Base-by-base conservation (phyloP, 2,797 vertebrate species). In the Leptatherina wallacei region DNA sequence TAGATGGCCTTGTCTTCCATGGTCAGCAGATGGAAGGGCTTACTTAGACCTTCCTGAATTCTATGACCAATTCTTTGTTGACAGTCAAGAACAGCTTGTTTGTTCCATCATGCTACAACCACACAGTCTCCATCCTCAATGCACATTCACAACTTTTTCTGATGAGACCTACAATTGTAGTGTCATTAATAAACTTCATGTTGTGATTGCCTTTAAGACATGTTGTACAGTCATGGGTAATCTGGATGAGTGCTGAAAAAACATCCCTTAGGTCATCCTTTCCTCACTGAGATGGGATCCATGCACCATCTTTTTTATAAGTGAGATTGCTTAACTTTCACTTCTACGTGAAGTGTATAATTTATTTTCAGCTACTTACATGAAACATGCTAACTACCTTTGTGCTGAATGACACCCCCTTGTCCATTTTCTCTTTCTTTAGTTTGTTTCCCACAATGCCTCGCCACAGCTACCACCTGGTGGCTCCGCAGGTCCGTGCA, bases 401-500 rank as follows among this genome's bases (percentile, higher is more conserved):
- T 52, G 11, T 4, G 49, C 38, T 40, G 13, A 40, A 3, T 16
- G 12, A 1, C 5, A 42, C n/a, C 22, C 7, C 12, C 16, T 42
- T 42, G 22, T 27, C 6, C 2, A 10, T 5, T 56, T 75, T 71
- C 24, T 44, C n/a, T 71, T 20, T 57, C 70, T 72, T 4, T 81
- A 99, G 98, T 85, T 92, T 99, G 78, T 99, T 99, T 63, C 98
- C 98, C 49, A 97, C 92, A 4, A 99, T 99, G 98, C 98, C 98
- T 0, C 95, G 98, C 20, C 97, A 99, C 91, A 99, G 97, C 83
- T 95, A 96, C 89, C 94, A 95, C 91, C 96, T 93, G 78, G 92
- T 96, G 20, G 96, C 97, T 2, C 96, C 96, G 0, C 82, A 92
- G 71, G 97, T 98, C 82, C 95, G 85, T 36, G 94, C 95, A 0